Evolutionary conservation across 2,113 vertebrate genomes (phyloP), one percentile per base, ranked within the genome.

Genomic region (Lycocorax pyrrhopterus): DNA sequence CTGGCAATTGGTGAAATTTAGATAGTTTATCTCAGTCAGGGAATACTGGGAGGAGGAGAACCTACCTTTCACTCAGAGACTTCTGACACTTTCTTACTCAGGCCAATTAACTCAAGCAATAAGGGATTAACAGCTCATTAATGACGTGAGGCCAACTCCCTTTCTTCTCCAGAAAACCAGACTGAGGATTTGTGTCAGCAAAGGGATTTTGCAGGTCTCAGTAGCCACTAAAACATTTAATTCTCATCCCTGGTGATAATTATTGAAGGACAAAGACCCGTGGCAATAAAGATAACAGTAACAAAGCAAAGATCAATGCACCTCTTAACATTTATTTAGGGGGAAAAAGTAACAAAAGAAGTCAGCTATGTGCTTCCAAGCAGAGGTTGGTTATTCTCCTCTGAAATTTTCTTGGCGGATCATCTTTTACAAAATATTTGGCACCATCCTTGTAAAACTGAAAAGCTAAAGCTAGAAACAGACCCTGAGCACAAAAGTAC

Each of bases 111-210:
- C 59, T 92, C 80, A 53, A 93, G 86, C 59, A 84, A 81, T 22
- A 51, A 94, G 72, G 88, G 83, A 95, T 90, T 94, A 90, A 73
- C 91, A 84, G 76, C 89, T 93, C 83, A 89, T 94, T 95, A 94
- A 90, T 6, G 55, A 95, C 3, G 39, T 16, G 27, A 87, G 39
- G 51, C 46, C 74, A 53, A 82, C 46, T 95, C 79, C 83, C 79
- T 92, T 81, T n/a, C 59, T 60, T 92, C 89, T 35, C 43, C 9
- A 41, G 33, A 84, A 80, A 88, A 72, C 4, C 71, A 77, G 49
- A 30, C 13, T 12, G 29, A 69, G 79, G 82, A 76, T 86, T 62
- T 83, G 37, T 23, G 16, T 1, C 21, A 84, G 52, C 39, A 64
- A 16, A 93, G 53, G 7, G 77, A 32, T 13, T 89, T 79, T 79